Percentiles rank a stretch among this genome's conserved stretches.
phyloP scores from a whole-genome alignment of 2,888 invertebrate species.

The Ectemnius lituratus region DNA sequence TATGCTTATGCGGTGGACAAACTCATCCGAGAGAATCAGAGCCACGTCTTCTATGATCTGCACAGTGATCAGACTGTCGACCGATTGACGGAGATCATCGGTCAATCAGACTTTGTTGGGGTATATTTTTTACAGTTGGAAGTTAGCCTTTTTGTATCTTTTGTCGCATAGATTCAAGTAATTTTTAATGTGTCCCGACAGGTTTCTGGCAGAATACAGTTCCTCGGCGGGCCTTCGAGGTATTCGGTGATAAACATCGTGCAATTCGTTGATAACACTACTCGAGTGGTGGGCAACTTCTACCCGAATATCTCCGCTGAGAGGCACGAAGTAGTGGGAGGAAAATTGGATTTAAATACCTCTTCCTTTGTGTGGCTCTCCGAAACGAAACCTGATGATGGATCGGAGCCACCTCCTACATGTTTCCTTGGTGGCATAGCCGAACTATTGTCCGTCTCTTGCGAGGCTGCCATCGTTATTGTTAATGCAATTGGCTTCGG shows the following conservation, averaged over 20 bases:
- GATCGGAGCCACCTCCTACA: constrained; percentile 80
- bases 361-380: constrained; percentile 84
- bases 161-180: background rate
- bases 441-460: constrained; percentile 83
- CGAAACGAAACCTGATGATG: constrained; percentile 83
- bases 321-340: constrained; percentile 79
- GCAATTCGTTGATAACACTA: constrained; percentile 80
- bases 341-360: constrained; percentile 79
- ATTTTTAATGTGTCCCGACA: constrained; percentile 23
- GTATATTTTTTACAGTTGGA: constrained; percentile 72
- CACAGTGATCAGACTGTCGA: constrained; percentile 80
- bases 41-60: constrained; percentile 79
- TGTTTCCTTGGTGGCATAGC: constrained; percentile 87
- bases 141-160: background rate
- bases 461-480: constrained; percentile 86
- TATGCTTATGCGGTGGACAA: constrained; percentile 86
- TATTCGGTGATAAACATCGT: constrained; percentile 82
- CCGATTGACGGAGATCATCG: constrained; percentile 82
- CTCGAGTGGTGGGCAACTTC: constrained; percentile 81
- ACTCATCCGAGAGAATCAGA: constrained; percentile 82
- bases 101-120: constrained; percentile 85
- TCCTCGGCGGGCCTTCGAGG: constrained; percentile 84
- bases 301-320: constrained; percentile 79
- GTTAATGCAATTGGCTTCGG: constrained; percentile 82
- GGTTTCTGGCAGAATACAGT: constrained; percentile 84